Evolutionary conservation across 2,888 invertebrate species (phyloP), one percentile per base, ranked within the genome.

Genomic region (Dicyrtoma fusca): DNA sequence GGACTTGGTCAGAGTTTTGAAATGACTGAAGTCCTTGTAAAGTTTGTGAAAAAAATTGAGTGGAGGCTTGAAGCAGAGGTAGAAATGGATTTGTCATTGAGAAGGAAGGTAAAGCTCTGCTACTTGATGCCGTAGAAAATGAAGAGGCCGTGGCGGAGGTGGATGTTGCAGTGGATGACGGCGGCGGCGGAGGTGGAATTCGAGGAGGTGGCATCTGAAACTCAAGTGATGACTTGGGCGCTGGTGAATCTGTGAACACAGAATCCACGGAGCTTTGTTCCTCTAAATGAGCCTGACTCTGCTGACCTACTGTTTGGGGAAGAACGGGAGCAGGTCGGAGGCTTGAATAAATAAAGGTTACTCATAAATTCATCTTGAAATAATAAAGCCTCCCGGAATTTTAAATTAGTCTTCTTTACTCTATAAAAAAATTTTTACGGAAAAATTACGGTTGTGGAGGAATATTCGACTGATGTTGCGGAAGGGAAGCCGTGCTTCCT

Each of bases 131-230:
- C 25, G 61, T 19, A 47, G 21, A 10, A 14, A 23, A 25, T 55
- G 55, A 23, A 14, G 25, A n/a, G 25, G 59, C 26, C 8, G 57
- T 14, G 11, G 10, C 26, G 2, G 57, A 57, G 11, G 10, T 17
- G 25, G 59, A 5, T 1, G 19, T 13, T 55, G 55, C 55, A 5
- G 51, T 51, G 21, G 34, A 59, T 14, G 55, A 49, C 21, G 55
- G 51, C 6, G 55, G 51, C 21, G 89, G 89, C 80, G 89, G 89
- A 2, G 89, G 89, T 4, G 89, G 89, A 81, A 89, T 89, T 55
- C 74, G 73, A 4, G 77, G 82, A 26, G 51, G 49, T 51, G 51
- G 65, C 64, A 45, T 47, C 19, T 21, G 23, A 5, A 17, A 14
- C 25, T 49, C 51, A 3, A 74, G 75, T 14, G 77, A 72, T 79